phyloP scores from a whole-genome alignment of 2,113 vertebrate species.

The Anolis sagrei region DNA sequence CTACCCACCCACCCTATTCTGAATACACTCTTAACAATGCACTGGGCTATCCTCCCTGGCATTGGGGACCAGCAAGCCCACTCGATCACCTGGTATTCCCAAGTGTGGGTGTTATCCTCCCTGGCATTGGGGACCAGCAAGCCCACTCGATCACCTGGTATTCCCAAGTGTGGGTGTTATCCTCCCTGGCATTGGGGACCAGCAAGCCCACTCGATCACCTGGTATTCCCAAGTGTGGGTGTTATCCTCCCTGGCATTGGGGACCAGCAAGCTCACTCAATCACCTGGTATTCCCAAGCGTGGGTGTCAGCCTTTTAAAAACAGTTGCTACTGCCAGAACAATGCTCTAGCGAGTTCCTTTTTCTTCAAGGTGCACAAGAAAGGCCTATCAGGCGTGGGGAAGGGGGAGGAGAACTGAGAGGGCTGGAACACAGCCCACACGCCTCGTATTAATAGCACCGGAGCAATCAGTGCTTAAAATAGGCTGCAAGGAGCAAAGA shows the following conservation, averaged over 20 bases:
- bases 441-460: constrained; percentile 60
- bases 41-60: not conserved
- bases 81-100: too few relatives aligned
- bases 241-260: not conserved
- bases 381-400: constrained; percentile 31
- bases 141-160: not conserved
- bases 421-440: constrained; percentile 42
- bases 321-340: not conserved
- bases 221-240: too few relatives aligned
- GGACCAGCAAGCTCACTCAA: not conserved
- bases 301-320: not conserved
- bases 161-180: not conserved
- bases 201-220: not conserved
- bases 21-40: not conserved
- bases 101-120: not conserved
- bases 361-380: constrained; percentile 17
- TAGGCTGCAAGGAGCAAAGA: constrained; percentile 61
- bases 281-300: too few relatives aligned
- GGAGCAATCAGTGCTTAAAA: constrained; percentile 67
- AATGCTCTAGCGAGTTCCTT: not conserved
- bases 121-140: not conserved
- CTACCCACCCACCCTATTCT: too few relatives aligned
- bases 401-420: not conserved
- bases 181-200: not conserved
- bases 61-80: not conserved